These are phyloP conservation scores for Entelurus aequoreus DNA, from an alignment of 2,113 vertebrate genomes.

Conservation along the genomic window DNA sequence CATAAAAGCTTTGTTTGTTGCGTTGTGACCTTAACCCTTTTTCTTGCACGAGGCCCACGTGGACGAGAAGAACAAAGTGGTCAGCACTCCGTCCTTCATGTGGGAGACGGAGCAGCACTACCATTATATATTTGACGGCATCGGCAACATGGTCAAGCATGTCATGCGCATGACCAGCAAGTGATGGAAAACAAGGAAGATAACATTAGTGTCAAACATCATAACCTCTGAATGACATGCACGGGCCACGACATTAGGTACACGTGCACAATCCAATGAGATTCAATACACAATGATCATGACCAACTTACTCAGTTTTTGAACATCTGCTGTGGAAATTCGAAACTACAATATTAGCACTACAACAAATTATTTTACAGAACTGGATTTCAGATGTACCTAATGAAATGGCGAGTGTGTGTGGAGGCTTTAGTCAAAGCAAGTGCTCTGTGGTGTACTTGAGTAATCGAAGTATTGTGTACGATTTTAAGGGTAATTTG, in stretches of 20 bases:
- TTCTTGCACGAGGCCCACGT: slow-evolving; percentile 60
- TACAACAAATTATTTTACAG: neutral
- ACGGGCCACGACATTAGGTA: neutral
- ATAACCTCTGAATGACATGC: neutral
- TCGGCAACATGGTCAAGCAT: slow-evolving; percentile 73
- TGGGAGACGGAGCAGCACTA: slow-evolving; percentile 73
- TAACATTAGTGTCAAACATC: slow-evolving; percentile 2
- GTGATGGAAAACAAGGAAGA: slow-evolving; percentile 25
- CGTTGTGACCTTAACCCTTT: slow-evolving; percentile 37
- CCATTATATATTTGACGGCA: slow-evolving; percentile 72
- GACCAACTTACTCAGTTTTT: too few species aligned
- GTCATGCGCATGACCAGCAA: slow-evolving; percentile 68
- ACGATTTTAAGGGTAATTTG: too few species aligned
- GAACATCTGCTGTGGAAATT: too few species aligned
- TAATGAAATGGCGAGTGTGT: neutral
- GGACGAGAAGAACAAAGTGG: slow-evolving; percentile 74
- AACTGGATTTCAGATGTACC: neutral
- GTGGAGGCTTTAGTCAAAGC: neutral
- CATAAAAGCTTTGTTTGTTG: neutral
- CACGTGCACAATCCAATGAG: neutral
- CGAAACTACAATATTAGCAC: too few species aligned
- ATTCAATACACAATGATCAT: too few species aligned
- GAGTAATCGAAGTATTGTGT: neutral
- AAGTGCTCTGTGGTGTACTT: neutral
- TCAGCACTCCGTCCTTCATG: slow-evolving; percentile 73